Percentiles rank a stretch among this genome's conserved stretches.
Evolutionary conservation across 2,888 invertebrate genomes (phyloP).

Genomic region (Deroplatys truncata): DNA sequence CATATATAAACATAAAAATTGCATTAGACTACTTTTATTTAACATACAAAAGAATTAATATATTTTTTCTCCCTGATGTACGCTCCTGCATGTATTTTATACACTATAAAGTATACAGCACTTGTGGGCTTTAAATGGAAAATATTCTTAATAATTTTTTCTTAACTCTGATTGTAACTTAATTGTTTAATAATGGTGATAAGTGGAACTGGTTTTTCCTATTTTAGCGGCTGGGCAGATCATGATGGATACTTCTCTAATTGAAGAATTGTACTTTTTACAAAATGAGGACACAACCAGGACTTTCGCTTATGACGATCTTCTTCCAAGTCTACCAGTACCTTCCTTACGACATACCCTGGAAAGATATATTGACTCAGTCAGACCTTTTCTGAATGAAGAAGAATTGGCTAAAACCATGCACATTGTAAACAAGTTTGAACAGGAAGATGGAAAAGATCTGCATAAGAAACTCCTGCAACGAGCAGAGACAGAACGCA

Average conservation of each 20-base stretch:
- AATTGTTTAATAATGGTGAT: not conserved
- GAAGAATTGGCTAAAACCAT: slow-evolving; percentile 47
- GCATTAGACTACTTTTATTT: no score
- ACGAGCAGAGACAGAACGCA: slow-evolving; percentile 46
- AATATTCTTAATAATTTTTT: not conserved
- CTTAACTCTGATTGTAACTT: not conserved
- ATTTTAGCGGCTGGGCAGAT: not conserved
- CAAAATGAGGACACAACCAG: not conserved
- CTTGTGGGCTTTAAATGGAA: not conserved
- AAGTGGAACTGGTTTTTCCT: not conserved
- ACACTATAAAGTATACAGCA: no score
- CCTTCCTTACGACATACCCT: slow-evolving; percentile 51
- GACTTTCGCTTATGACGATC: slow-evolving; percentile 52
- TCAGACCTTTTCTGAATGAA: slow-evolving; percentile 47
- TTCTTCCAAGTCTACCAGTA: slow-evolving; percentile 51
- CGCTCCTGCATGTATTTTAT: no score
- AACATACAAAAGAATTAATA: no score
- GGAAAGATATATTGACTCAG: slow-evolving; percentile 50
- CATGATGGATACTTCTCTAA: not conserved
- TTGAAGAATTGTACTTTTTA: not conserved
- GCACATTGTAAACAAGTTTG: slow-evolving; percentile 47
- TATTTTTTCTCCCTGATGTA: no score
- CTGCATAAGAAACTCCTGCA: slow-evolving; percentile 48
- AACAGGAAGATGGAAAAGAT: slow-evolving; percentile 47
- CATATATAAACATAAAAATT: no score